Conservation (phyloP, 2,888 invertebrate species). For the Drosophila monieri region DNA sequence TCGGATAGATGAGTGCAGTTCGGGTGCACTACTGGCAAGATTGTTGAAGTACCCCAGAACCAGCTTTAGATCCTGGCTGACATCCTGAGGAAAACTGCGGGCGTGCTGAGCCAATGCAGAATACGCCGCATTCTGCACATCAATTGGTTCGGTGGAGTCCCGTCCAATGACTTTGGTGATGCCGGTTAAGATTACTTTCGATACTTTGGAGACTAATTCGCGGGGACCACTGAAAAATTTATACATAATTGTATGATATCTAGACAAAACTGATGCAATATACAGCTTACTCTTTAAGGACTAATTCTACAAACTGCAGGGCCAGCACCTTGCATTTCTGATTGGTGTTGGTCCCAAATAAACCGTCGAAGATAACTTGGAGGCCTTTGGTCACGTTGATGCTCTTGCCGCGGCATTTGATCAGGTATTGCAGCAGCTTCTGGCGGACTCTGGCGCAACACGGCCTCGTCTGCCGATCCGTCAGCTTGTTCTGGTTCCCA, state of each 20-base stretch:
- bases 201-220: constrained; percentile 82
- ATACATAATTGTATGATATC: not conserved
- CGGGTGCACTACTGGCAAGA: constrained; percentile 82
- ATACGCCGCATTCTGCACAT: constrained; percentile 85
- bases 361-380: constrained; percentile 94
- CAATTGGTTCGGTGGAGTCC: constrained; percentile 80
- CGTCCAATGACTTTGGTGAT: constrained; percentile 82
- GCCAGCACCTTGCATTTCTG: constrained; percentile 92
- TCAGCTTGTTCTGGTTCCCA: constrained; percentile 84
- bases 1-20: constrained; percentile 87
- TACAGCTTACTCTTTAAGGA: constrained; percentile 89
- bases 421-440: constrained; percentile 92
- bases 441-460: constrained; percentile 93
- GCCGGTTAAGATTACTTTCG: constrained; percentile 82
- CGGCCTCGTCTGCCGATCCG: constrained; percentile 90
- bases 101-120: constrained; percentile 85
- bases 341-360: constrained; percentile 93
- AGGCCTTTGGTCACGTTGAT: constrained; percentile 92
- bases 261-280: not conserved
- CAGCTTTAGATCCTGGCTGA: constrained; percentile 87
- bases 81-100: constrained; percentile 85
- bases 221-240: constrained; percentile 73
- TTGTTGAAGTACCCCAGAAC: constrained; percentile 83
- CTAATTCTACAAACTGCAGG: constrained; percentile 91
- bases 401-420: constrained; percentile 89